Conservation (phyloP, 1,140 invertebrate species). For the Whitmania pigra region DNA sequence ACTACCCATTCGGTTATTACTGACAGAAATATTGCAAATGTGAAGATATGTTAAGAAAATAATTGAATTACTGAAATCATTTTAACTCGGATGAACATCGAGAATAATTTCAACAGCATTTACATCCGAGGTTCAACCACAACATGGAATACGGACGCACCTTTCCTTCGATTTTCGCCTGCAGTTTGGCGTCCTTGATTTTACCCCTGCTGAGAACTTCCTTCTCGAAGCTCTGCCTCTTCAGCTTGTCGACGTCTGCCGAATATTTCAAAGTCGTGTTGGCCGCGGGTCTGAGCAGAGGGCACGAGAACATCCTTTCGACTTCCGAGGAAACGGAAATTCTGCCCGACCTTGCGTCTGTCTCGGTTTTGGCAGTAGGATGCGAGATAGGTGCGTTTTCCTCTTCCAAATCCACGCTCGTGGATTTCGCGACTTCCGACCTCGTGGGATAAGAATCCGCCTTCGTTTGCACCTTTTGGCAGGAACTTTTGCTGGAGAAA, state of each 20-base stretch:
- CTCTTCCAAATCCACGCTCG: too few relatives aligned
- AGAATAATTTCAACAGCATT: background rate
- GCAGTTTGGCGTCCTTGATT: background rate
- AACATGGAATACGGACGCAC: background rate
- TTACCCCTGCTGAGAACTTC: background rate
- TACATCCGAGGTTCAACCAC: background rate
- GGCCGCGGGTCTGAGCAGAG: background rate
- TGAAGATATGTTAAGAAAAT: too few relatives aligned
- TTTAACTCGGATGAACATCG: background rate
- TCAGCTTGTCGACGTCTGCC: background rate
- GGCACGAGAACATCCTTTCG: background rate
- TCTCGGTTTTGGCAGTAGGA: background rate
- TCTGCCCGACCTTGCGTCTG: background rate
- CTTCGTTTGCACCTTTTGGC: too few relatives aligned
- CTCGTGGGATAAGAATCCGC: too few relatives aligned
- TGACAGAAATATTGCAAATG: too few relatives aligned
- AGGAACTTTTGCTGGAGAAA: too few relatives aligned
- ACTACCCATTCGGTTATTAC: background rate
- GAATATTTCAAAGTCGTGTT: background rate
- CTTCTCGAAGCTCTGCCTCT: background rate
- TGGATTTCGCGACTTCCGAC: too few relatives aligned
- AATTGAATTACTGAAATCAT: too few relatives aligned
- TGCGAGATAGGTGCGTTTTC: too few relatives aligned
- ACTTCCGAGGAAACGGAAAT: background rate
- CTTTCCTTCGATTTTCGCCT: background rate